phyloP scores from a whole-genome alignment of 1,140 invertebrate species.

The Monochamus saltuarius region DNA sequence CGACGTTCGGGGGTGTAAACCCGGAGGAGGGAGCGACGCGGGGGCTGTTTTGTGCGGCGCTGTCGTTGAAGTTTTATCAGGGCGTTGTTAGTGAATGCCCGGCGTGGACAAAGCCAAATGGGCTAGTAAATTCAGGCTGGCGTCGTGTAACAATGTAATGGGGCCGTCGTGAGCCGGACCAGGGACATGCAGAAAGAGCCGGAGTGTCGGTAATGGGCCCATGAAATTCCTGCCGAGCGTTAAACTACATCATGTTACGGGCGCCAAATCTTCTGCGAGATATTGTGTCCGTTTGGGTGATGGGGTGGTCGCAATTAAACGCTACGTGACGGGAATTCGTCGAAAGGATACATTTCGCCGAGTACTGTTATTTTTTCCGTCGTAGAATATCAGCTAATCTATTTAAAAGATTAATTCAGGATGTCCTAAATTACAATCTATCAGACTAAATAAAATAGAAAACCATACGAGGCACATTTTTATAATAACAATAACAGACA shows the following conservation, averaged over 20 bases:
- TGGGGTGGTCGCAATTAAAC: no score
- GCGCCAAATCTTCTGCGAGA: no score
- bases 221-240: conserved; percentile 32
- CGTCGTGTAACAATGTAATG: conserved; percentile 37
- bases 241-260: conserved; percentile 24
- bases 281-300: no score
- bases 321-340: no score
- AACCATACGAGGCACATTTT: no score
- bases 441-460: no score
- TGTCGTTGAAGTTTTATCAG: conserved; percentile 32
- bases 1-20: conserved; percentile 20
- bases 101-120: conserved; percentile 39
- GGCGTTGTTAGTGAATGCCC: conserved; percentile 33
- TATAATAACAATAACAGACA: no score
- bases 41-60: conserved; percentile 21
- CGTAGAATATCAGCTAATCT: no score
- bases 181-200: conserved; percentile 32
- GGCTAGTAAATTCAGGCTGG: conserved; percentile 33
- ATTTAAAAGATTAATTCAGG: no score
- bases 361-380: no score
- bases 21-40: conserved; percentile 12
- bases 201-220: conserved; percentile 33
- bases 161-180: conserved; percentile 29
- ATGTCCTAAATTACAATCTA: no score
- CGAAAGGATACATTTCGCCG: no score